Evolutionary conservation across 2,797 vertebrate genomes (phyloP), one percentile per base, ranked within the genome.

Genomic region (Botia kubotai): DNA sequence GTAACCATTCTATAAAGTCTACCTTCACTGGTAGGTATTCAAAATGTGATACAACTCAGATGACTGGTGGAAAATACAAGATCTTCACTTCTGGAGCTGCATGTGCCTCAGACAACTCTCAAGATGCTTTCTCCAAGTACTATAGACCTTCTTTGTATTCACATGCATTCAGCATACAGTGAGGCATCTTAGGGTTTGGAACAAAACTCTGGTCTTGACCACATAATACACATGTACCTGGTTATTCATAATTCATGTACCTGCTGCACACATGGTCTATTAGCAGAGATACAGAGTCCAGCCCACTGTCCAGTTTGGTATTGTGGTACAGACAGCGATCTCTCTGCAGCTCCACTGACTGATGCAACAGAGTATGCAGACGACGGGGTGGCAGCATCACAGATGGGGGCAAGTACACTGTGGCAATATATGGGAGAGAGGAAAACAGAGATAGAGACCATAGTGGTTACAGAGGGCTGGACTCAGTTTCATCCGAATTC

Each of bases 251-350:
- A 26, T 43, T 43, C 3, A 62, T 68, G 80, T 93, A 98, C 97
- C 97, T 95, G 94, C 96, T 98, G 90, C 97, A 99, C 88, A 96
- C 92, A 63, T 99, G 97, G 91, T 99, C 97, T 89, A 98, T 94
- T 77, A 98, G 95, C 90, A 98, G 93, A 73, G 97, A 98, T 83
- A 98, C 96, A 3, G 96, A 96, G 84, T 98, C 97, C 89, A 99
- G 93, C 62, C 91, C 97, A 68, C 88, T 94, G 87, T 98, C 97
- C 87, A 98, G 94, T 90, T 97, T 97, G 75, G 97, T 99, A 88
- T 98, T 99, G 91, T 98, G 97, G 84, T 98, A 98, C 55, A 99
- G 96, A 91, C 97, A 99, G 88, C 96, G 96, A 85, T 98, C 97
- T 87, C 96, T 94, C 89, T 99, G 97, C 50, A 98, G 93, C 80